Percentiles rank a stretch among this genome's conserved stretches.
phyloP scores from a whole-genome alignment of 2,797 vertebrate genomes.

The Eptatretus atami region DNA sequence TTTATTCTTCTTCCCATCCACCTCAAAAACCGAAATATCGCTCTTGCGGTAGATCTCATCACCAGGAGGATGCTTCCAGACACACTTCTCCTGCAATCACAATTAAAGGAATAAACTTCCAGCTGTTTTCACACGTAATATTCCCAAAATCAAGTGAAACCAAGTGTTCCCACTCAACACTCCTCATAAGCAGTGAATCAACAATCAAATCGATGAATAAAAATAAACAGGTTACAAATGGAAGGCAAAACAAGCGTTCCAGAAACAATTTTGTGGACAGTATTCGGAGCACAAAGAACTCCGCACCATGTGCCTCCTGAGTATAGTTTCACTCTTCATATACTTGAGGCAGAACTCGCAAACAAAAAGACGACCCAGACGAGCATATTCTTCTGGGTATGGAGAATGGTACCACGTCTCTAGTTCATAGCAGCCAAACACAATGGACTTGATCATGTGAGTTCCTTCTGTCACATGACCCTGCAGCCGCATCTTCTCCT shows the following conservation, averaged over 20 bases:
- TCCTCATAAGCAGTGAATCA: background rate
- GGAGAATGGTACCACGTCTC: conserved; percentile 95
- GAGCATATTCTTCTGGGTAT: conserved; percentile 74
- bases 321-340: conserved; percentile 96
- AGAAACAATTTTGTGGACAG: too few relatives aligned
- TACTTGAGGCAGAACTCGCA: conserved; percentile 96
- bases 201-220: conserved; percentile 3
- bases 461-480: conserved; percentile 66
- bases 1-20: conserved; percentile 97
- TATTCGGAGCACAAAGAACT: too few relatives aligned
- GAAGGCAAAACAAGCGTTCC: too few relatives aligned
- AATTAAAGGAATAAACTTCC: conserved; percentile 7
- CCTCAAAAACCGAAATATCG: conserved; percentile 85
- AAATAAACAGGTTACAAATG: background rate
- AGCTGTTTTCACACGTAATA: background rate
- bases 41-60: conserved; percentile 90
- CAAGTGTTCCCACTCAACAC: background rate
- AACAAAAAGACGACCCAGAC: conserved; percentile 70
- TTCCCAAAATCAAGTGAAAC: conserved; percentile 1
- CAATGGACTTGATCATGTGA: conserved; percentile 85
- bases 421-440: conserved; percentile 58
- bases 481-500: conserved; percentile 70
- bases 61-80: conserved; percentile 92
- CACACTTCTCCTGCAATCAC: conserved; percentile 49
- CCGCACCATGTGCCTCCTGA: conserved; percentile 65